A percentile compares a stretch with the other conserved stretches of the same genome.
These are phyloP conservation scores for Aleiodes alternator DNA, from an alignment of 2,888 invertebrate genomes.

Conservation along the genomic window DNA sequence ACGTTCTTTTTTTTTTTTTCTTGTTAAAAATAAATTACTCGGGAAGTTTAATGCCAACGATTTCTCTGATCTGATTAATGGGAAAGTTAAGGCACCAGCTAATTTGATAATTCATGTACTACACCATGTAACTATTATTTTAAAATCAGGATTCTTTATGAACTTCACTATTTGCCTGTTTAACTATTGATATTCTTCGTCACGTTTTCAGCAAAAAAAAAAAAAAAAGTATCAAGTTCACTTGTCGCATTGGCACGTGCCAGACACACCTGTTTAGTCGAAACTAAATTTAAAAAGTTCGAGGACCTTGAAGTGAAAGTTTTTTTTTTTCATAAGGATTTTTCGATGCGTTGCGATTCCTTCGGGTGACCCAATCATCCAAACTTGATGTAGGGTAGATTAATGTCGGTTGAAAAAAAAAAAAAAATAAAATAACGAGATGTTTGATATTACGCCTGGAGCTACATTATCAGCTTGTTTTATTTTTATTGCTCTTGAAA, in stretches of 20 bases:
- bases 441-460: background rate
- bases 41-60: conserved; percentile 20
- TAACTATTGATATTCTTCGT: background rate
- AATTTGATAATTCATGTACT: conserved; percentile 38
- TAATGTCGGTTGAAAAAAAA: background rate
- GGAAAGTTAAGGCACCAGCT: conserved; percentile 42
- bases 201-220: background rate
- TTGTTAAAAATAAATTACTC: background rate
- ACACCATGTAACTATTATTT: conserved; percentile 5
- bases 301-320: conserved; percentile 72
- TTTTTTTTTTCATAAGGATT: background rate
- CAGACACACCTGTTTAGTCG: conserved; percentile 38
- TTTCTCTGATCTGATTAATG: conserved; percentile 46
- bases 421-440: background rate
- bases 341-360: conserved; percentile 6
- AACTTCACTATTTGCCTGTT: background rate
- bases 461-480: conserved; percentile 12
- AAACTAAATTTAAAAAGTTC: conserved; percentile 58
- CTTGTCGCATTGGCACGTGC: conserved; percentile 32
- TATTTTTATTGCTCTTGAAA: conserved; percentile 11
- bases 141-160: no score
- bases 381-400: no score
- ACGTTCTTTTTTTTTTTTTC: no score
- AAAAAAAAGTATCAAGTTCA: conserved; percentile 31
- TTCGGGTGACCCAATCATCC: conserved; percentile 20